Evolutionary conservation across 2,888 invertebrate species (phyloP).

Genomic region (Rhamphomyia laevipes): DNA sequence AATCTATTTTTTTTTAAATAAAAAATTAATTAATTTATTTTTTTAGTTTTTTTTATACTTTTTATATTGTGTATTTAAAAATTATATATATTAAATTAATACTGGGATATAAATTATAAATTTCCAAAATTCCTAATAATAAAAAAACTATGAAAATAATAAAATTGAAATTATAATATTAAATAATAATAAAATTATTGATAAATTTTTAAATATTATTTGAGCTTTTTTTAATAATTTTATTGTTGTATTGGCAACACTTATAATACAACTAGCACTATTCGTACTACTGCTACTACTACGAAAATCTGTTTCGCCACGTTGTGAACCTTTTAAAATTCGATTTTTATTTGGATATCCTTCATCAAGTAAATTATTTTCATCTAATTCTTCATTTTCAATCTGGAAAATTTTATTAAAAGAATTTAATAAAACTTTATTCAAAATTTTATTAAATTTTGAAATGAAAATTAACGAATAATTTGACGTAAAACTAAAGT

Average conservation of each 20-base stretch:
- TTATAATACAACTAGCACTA: slow-evolving; percentile 17
- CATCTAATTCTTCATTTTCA: neutral
- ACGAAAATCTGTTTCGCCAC: slow-evolving; percentile 19
- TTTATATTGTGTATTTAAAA: no score
- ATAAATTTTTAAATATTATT: slow-evolving; percentile 14
- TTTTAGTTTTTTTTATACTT: no score
- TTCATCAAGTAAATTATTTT: neutral
- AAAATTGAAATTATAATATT: slow-evolving; percentile 7
- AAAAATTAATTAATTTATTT: no score
- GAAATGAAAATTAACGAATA: no score
- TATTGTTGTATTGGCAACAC: slow-evolving; percentile 14
- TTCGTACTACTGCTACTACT: slow-evolving; percentile 18
- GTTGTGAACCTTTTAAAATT: slow-evolving; percentile 6
- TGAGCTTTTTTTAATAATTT: slow-evolving; percentile 17
- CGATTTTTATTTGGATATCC: slow-evolving; percentile 7
- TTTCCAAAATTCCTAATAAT: slow-evolving; percentile 17
- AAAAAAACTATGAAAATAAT: slow-evolving; percentile 2
- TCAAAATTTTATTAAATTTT: no score
- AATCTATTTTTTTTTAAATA: slow-evolving; percentile 15
- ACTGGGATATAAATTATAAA: no score
- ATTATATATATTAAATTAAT: no score
- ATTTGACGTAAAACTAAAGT: no score
- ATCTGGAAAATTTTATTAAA: neutral
- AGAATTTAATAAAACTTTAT: no score
- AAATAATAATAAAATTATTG: slow-evolving; percentile 11